Conservation (phyloP, 2,113 vertebrate genomes). For the Erythrolamprus reginae region DNA sequence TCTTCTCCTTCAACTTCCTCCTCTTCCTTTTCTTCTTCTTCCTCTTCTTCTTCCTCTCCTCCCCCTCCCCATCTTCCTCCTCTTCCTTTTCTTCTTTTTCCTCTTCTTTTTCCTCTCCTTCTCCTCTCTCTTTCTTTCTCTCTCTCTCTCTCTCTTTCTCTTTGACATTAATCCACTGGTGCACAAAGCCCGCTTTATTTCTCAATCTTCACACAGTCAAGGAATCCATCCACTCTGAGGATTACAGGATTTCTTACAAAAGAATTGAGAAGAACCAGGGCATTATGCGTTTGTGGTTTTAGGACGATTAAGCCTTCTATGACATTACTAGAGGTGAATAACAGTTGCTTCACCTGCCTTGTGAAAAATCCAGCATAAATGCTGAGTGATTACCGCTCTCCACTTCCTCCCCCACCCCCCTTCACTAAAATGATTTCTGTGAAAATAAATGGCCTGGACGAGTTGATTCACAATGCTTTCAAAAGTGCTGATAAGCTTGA, state of each 20-base stretch:
- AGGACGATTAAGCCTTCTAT: neutral
- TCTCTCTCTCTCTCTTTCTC: too few species aligned
- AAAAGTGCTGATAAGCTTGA: neutral
- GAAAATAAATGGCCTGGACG: neutral
- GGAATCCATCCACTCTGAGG: neutral
- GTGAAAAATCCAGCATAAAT: neutral
- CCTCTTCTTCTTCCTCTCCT: too few species aligned
- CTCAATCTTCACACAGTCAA: neutral
- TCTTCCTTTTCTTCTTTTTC: too few species aligned
- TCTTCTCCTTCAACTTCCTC: too few species aligned
- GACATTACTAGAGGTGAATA: neutral
- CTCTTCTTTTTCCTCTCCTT: too few species aligned
- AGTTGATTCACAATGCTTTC: neutral
- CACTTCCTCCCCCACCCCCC: too few species aligned
- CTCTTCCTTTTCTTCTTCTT: too few species aligned
- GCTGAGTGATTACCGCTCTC: neutral
- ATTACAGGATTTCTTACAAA: conserved; percentile 18
- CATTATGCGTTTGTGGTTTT: conserved; percentile 27
- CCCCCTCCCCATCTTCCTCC: too few species aligned
- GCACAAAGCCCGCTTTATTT: neutral
- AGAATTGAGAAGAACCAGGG: neutral
- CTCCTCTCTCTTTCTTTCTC: too few species aligned
- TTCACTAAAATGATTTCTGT: conserved; percentile 26
- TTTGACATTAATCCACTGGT: neutral
- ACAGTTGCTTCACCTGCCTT: neutral